Evolutionary conservation across 92 coral and sea anemone species (phyloP).

Genomic region (Blastomussa wellsi): DNA sequence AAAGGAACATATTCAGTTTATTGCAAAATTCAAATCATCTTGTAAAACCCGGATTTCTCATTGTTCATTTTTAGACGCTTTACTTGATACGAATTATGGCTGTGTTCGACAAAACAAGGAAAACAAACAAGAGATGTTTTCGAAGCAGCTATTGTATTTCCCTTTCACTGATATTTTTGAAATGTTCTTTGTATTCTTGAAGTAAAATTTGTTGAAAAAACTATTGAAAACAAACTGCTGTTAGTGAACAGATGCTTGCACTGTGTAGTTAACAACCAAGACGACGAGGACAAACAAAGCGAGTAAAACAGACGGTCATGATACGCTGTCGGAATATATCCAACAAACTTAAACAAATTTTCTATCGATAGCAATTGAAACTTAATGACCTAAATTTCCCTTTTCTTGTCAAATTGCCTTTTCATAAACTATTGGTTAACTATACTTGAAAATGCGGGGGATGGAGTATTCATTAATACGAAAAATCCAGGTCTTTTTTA

Average conservation of each 20-base stretch:
- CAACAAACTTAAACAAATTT: background rate
- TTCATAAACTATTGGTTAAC: background rate
- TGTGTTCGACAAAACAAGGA: background rate
- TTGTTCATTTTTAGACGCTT: background rate
- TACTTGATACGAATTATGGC: background rate
- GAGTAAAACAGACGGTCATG: background rate
- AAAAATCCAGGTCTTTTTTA: background rate
- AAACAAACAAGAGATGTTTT: background rate
- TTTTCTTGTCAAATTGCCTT: background rate
- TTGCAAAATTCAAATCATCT: background rate
- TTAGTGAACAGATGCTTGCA: background rate
- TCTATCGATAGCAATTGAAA: background rate
- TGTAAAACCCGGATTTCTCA: background rate
- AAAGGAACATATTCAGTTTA: background rate
- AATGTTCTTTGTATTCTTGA: background rate
- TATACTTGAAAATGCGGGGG: background rate
- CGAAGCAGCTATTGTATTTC: background rate
- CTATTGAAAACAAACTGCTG: background rate
- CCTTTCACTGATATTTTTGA: background rate
- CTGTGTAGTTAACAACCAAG: background rate
- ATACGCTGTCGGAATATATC: background rate
- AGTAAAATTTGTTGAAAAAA: background rate
- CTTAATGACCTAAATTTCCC: background rate
- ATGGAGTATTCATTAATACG: background rate
- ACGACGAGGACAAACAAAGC: background rate